A percentile compares a stretch with the other conserved stretches of the same genome.
Conservation (phyloP, 2,797 vertebrate genomes). For the Babyrousa celebensis region DNA sequence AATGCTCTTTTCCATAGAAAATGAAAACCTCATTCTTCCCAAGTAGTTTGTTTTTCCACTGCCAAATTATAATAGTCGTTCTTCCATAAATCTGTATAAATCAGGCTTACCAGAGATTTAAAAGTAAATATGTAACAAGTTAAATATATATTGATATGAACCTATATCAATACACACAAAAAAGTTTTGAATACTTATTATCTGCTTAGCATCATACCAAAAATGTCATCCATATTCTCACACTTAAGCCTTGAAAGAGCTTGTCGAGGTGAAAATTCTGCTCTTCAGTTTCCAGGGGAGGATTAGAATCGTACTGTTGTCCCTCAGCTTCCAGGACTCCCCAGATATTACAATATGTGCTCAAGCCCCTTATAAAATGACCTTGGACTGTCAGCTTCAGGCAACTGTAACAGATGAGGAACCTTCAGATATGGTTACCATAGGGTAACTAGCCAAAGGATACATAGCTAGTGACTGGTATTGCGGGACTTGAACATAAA, state of each 20-base stretch:
- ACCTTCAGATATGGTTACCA: background rate
- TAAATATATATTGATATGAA: background rate
- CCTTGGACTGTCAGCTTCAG: background rate
- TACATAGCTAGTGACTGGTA: background rate
- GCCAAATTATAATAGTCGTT: constrained; percentile 24
- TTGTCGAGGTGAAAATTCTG: background rate
- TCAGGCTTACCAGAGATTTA: constrained; percentile 55
- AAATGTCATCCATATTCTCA: background rate
- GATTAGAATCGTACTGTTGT: background rate
- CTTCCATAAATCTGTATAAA: constrained; percentile 53
- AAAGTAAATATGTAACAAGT: constrained; percentile 30
- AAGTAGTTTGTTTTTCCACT: constrained; percentile 56
- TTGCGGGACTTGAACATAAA: constrained; percentile 5
- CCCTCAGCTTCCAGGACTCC: background rate
- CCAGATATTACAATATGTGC: background rate
- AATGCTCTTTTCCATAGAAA: constrained; percentile 53
- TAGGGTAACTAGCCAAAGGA: background rate
- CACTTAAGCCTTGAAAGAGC: background rate
- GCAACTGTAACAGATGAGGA: background rate
- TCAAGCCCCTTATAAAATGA: background rate
- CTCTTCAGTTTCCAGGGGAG: background rate
- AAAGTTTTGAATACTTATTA: constrained; percentile 51
- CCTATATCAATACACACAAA: background rate
- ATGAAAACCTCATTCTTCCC: background rate
- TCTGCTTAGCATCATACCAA: background rate